Evolutionary conservation across 2,113 vertebrate genomes (phyloP).

Genomic region (Eptesicus fuscus): DNA sequence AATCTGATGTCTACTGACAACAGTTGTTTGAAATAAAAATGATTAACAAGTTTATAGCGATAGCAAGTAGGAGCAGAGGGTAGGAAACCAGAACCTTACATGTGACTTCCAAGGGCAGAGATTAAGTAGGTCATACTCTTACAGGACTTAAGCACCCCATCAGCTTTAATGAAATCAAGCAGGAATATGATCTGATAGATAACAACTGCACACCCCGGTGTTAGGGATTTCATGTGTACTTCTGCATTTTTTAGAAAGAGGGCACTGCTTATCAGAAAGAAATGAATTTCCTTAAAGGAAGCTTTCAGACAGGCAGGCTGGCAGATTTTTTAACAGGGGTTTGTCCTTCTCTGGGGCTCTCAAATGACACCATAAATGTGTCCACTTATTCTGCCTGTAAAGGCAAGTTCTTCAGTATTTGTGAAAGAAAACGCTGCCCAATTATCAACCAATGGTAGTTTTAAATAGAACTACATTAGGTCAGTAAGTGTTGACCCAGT

Average conservation of each 20-base stretch:
- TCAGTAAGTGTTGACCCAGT: constrained; percentile 17
- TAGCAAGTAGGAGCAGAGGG: constrained; percentile 25
- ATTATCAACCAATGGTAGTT: background rate
- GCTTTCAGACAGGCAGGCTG: background rate
- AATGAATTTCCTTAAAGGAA: constrained; percentile 23
- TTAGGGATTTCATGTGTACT: constrained; percentile 32
- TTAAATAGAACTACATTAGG: constrained; percentile 22
- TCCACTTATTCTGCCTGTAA: background rate
- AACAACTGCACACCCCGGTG: background rate
- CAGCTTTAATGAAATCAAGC: background rate
- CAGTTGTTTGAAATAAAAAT: constrained; percentile 14
- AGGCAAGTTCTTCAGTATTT: background rate
- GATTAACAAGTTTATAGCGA: constrained; percentile 15
- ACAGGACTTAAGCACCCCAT: constrained; percentile 30
- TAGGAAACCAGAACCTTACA: constrained; percentile 43
- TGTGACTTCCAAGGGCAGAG: constrained; percentile 47
- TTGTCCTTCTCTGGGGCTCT: background rate
- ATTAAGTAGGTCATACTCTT: constrained; percentile 5
- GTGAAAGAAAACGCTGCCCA: background rate
- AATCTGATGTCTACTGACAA: constrained; percentile 33
- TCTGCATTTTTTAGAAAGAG: constrained; percentile 64
- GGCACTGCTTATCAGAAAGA: constrained; percentile 61
- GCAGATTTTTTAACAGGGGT: background rate
- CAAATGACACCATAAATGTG: background rate
- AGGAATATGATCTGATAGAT: background rate